These are phyloP conservation scores for Nothocercus julius DNA, from an alignment of 2,113 vertebrate genomes.

Conservation along the genomic window DNA sequence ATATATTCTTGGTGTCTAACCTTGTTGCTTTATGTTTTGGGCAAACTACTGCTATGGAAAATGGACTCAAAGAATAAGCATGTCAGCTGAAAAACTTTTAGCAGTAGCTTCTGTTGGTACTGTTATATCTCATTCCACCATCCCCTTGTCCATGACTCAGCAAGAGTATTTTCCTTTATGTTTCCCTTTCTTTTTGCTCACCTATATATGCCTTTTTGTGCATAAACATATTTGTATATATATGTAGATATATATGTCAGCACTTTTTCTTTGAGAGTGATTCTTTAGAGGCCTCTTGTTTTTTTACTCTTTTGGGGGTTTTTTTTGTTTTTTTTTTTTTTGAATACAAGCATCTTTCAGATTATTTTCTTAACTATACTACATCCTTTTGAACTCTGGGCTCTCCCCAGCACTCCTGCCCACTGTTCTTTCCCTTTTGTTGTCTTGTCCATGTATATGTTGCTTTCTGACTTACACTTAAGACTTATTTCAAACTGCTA, in stretches of 20 bases:
- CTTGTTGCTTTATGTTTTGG: background rate
- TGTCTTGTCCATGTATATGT: background rate
- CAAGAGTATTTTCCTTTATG: background rate
- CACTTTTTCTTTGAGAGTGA: background rate
- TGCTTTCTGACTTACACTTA: background rate
- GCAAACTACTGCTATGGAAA: background rate
- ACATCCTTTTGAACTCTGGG: background rate
- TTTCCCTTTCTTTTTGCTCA: conserved; percentile 7
- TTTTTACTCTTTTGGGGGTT: background rate
- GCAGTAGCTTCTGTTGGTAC: background rate
- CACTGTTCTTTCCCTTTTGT: background rate
- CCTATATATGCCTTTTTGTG: background rate
- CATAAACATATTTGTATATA: background rate
- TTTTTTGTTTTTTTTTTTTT: background rate
- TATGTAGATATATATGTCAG: background rate
- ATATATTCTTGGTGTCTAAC: background rate
- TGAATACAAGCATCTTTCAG: background rate
- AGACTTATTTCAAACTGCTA: background rate
- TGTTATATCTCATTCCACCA: background rate
- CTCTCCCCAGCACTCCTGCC: background rate
- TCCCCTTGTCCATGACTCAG: background rate
- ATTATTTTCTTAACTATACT: background rate
- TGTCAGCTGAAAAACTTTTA: background rate
- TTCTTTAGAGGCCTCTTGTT: background rate
- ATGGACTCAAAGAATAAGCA: background rate